Evolutionary conservation across 2,797 vertebrate species (phyloP), one percentile per base, ranked within the genome.

Genomic region (Rhinella marina): DNA sequence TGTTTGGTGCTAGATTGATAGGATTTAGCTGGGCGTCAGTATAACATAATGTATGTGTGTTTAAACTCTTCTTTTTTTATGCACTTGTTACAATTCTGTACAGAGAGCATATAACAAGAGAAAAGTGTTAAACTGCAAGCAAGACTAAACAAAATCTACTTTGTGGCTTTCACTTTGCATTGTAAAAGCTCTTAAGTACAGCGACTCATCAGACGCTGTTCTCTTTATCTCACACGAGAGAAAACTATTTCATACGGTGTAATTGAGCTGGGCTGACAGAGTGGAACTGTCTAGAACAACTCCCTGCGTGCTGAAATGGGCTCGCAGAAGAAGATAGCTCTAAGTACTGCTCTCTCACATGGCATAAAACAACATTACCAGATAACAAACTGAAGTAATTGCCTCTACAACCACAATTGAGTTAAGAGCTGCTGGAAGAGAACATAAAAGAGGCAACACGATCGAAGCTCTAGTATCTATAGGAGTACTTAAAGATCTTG

Each of bases 231-330:
- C 32, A 66, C 84, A 77, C 84, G 27, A 85, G 84, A 85, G 84
- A 54, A 64, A 78, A 50, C 73, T 66, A 85, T 85, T 75, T 85
- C 84, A 85, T 78, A 66, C 73, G 64, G 84, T 85, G 84, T 85
- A 77, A 85, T 85, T 85, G 73, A 78, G 73, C 73, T 11, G 73
- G 73, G 59, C 73, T 77, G 84, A 85, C 84, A 85, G 56, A 62
- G 57, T 56, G 27, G 10, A 48, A 84, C 68, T 29, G 70, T 75
- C 29, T 59, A 84, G 72, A 75, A 84, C 82, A 73, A 84, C 82
- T 84, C 81, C 50, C 82, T 16, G 84, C 27, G 41, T 87, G 86
- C 78, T 41, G 79, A 87, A 87, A 87, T 87, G 80, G 86, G 66
- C 78, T 73, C 48, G 19, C 52, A 62, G 64, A 81, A 76, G 32